Evolutionary conservation across 2,113 vertebrate genomes (phyloP).

Genomic region (Casuarius casuarius): DNA sequence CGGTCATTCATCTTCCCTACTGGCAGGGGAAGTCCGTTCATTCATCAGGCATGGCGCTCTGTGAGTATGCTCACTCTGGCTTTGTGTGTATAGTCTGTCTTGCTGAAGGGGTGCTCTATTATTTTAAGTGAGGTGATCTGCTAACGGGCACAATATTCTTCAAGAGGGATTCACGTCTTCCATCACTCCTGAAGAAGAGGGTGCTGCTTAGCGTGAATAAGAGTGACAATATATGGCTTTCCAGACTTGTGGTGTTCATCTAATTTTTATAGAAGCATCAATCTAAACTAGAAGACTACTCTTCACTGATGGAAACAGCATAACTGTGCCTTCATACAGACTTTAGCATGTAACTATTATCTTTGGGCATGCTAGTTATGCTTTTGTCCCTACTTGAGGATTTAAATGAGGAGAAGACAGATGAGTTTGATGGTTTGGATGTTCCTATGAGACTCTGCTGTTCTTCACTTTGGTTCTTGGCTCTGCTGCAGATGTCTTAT

Average conservation of each 20-base stretch:
- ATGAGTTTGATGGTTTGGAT: not conserved
- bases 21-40: not conserved
- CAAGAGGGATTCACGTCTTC: not conserved
- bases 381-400: not conserved
- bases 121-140: not conserved
- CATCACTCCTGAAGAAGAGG: not conserved
- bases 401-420: not conserved
- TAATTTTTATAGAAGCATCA: not conserved
- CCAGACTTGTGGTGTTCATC: not conserved
- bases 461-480: not conserved
- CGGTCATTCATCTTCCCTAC: not conserved
- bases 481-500: not conserved
- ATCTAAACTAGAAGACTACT: not conserved
- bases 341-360: not conserved
- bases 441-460: not conserved
- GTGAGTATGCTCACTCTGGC: rapidly evolving
- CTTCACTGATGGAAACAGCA: not conserved
- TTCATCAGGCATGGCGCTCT: not conserved
- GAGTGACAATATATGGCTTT: not conserved
- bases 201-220: not conserved
- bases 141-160: not conserved
- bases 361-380: not conserved
- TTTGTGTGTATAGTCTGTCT: not conserved
- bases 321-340: not conserved
- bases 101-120: not conserved